These are phyloP conservation scores for Athalia circularis DNA, from an alignment of 2,888 invertebrate species.

Conservation along the genomic window DNA sequence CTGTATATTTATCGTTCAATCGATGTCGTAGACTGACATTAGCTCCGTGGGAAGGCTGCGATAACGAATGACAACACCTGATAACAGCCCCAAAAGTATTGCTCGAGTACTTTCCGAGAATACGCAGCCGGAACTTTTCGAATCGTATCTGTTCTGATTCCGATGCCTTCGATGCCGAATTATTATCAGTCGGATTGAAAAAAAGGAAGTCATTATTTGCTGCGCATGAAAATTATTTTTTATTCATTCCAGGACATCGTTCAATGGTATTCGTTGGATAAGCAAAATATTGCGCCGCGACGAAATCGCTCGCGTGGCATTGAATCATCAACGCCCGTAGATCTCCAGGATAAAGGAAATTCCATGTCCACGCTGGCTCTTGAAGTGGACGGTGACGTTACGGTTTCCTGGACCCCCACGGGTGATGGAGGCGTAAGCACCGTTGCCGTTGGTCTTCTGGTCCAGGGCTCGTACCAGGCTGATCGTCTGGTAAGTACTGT, in stretches of 20 bases:
- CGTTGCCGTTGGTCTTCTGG: conserved; percentile 72
- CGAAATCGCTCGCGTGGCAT: too few species aligned
- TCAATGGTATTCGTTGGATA: too few species aligned
- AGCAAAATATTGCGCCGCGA: too few species aligned
- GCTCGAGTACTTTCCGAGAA: too few species aligned
- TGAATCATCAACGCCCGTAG: conserved; percentile 61
- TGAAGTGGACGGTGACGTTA: conserved; percentile 71
- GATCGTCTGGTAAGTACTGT: conserved; percentile 60
- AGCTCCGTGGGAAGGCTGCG: too few species aligned
- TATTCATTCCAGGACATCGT: too few species aligned
- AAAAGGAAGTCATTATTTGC: not conserved
- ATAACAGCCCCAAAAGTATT: too few species aligned
- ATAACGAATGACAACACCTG: too few species aligned
- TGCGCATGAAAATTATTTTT: not conserved
- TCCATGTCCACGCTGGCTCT: conserved; percentile 72
- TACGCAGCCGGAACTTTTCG: too few species aligned
- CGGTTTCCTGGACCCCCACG: conserved; percentile 72
- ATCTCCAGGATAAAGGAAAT: conserved; percentile 74
- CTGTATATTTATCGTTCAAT: too few species aligned
- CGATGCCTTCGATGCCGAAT: not conserved
- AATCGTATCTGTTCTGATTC: too few species aligned
- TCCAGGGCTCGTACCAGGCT: conserved; percentile 72
- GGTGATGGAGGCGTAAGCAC: conserved; percentile 71
- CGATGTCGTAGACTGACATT: too few species aligned
- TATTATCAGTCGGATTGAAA: not conserved